A percentile compares a stretch with the other conserved stretches of the same genome.
Conservation (phyloP, 1,140 invertebrate species). For the honey bee (Apis mellifera) region DNA sequence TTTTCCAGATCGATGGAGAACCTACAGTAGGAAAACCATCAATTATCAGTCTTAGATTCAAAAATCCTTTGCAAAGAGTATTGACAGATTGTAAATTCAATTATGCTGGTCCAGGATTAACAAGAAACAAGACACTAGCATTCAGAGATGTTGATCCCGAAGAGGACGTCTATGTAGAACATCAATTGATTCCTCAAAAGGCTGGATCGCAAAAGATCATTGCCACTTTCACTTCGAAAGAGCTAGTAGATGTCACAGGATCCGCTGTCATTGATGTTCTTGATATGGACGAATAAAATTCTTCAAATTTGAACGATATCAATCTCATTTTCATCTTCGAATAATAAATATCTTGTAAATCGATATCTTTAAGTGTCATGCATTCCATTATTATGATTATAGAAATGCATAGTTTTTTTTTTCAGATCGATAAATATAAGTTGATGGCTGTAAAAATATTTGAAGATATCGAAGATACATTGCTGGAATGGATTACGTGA, state of each 20-base stretch:
- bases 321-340: not conserved
- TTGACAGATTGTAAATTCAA: slow-evolving; percentile 86
- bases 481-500: too few relatives aligned
- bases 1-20: slow-evolving; percentile 83
- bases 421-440: not conserved
- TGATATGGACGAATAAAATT: slow-evolving; percentile 64
- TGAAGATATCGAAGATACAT: not conserved
- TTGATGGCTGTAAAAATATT: not conserved
- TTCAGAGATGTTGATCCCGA: slow-evolving; percentile 82
- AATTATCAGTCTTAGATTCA: slow-evolving; percentile 84
- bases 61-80: slow-evolving; percentile 85
- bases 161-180: slow-evolving; percentile 80
- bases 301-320: not conserved
- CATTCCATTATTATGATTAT: not conserved
- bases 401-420: not conserved
- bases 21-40: slow-evolving; percentile 82
- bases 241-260: slow-evolving; percentile 86
- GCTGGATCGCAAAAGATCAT: slow-evolving; percentile 83
- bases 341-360: not conserved
- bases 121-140: slow-evolving; percentile 82
- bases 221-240: slow-evolving; percentile 85
- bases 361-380: not conserved
- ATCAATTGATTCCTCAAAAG: slow-evolving; percentile 82
- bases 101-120: slow-evolving; percentile 86
- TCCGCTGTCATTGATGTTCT: slow-evolving; percentile 81